Evolutionary conservation across 1,140 invertebrate genomes (phyloP).

Genomic region (Lucilia cuprina): DNA sequence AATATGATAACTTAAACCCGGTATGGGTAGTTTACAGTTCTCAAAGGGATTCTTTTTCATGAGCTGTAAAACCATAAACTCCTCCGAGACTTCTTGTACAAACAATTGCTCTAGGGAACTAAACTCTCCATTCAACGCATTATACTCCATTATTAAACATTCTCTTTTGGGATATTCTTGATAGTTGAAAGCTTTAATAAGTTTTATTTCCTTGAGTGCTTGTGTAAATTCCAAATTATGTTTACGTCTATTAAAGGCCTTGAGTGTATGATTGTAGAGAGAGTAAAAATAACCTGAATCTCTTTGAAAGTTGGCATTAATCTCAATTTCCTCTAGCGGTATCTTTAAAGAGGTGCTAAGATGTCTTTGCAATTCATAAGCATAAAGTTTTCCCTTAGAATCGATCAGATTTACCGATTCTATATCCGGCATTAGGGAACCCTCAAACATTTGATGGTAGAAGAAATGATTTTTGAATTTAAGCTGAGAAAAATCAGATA

Average conservation of each 20-base stretch:
- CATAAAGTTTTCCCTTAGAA: slow-evolving; percentile 43
- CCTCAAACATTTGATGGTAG: slow-evolving; percentile 43
- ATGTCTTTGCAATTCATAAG: slow-evolving; percentile 50
- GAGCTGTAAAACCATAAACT: not conserved
- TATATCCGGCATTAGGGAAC: slow-evolving; percentile 40
- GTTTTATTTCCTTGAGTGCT: slow-evolving; percentile 46
- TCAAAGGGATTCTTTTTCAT: not conserved
- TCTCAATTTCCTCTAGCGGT: slow-evolving; percentile 41
- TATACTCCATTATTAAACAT: slow-evolving; percentile 45
- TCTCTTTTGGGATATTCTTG: slow-evolving; percentile 49
- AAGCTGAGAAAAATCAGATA: slow-evolving; percentile 34
- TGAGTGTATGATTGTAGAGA: slow-evolving; percentile 46
- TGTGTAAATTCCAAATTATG: slow-evolving; percentile 49
- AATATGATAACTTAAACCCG: slow-evolving; percentile 47
- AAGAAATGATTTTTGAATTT: slow-evolving; percentile 20
- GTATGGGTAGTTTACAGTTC: slow-evolving; percentile 40
- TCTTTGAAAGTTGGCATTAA: slow-evolving; percentile 43
- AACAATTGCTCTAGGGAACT: too few relatives aligned
- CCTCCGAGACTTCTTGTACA: not conserved
- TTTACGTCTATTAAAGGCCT: slow-evolving; percentile 45
- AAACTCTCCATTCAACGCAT: too few relatives aligned
- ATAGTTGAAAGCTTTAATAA: slow-evolving; percentile 54
- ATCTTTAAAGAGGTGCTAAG: slow-evolving; percentile 44
- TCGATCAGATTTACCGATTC: slow-evolving; percentile 55
- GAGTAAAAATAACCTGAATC: slow-evolving; percentile 56